Evolutionary conservation across 2,797 vertebrate genomes (phyloP).

Genomic region (Mionectes olivaceus): DNA sequence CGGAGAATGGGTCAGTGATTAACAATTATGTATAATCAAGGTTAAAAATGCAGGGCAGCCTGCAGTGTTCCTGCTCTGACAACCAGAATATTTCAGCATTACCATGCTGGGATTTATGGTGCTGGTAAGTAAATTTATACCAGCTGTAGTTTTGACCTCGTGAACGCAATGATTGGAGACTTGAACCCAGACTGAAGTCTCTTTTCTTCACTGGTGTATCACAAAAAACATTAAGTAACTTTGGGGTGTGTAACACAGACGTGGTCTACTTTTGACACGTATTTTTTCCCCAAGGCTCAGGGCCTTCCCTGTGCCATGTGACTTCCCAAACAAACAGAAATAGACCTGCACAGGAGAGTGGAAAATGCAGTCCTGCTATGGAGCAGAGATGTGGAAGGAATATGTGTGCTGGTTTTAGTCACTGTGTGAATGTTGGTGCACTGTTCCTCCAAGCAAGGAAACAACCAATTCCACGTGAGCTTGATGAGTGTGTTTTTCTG

Average conservation of each 20-base stretch:
- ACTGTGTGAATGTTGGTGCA: not conserved
- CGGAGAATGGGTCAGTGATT: constrained; percentile 73
- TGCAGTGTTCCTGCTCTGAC: not conserved
- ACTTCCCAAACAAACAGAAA: not conserved
- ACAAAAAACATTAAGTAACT: not conserved
- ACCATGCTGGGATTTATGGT: not conserved
- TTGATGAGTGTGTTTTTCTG: not conserved
- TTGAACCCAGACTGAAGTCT: not conserved
- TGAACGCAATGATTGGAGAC: not conserved
- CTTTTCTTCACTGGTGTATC: not conserved
- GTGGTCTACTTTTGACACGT: not conserved
- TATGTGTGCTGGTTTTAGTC: not conserved
- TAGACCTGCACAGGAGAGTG: not conserved
- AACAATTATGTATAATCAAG: constrained; percentile 60
- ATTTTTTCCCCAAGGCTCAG: not conserved
- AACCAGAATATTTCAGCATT: not conserved
- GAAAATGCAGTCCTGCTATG: rapidly evolving
- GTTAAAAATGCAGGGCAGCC: constrained; percentile 57
- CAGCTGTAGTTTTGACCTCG: not conserved
- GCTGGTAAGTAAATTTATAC: not conserved
- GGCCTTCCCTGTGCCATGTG: not conserved
- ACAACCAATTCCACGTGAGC: not conserved
- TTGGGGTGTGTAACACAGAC: not conserved
- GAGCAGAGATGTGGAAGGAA: not conserved
- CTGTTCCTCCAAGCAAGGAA: not conserved